A percentile compares a stretch with the other conserved stretches of the same genome.
Conservation (phyloP, 1,140 invertebrate species). For the Gryon sp. region DNA sequence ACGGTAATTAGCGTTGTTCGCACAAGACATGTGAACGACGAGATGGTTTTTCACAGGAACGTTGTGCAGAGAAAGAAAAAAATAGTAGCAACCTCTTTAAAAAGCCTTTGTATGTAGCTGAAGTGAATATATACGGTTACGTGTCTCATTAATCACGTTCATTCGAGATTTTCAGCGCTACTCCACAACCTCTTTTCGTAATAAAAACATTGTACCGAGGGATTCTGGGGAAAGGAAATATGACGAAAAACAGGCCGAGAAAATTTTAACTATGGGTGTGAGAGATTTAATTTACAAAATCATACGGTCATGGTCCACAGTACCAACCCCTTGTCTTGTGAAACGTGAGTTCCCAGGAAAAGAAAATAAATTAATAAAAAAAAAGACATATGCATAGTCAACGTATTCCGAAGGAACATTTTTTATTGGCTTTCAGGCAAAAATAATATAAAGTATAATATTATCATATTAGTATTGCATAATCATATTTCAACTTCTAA, state of each 20-base stretch:
- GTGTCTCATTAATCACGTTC: slow-evolving; percentile 63
- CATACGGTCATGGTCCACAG: slow-evolving; percentile 25
- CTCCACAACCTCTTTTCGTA: slow-evolving; percentile 39
- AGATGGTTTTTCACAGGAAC: slow-evolving; percentile 35
- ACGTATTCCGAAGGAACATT: too few species aligned
- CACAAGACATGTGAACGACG: slow-evolving; percentile 24
- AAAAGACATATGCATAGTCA: too few species aligned
- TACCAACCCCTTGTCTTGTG: neutral
- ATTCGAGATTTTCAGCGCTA: slow-evolving; percentile 51
- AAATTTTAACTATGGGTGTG: slow-evolving; percentile 41
- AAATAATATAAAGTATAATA: too few species aligned
- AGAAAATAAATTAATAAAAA: too few species aligned
- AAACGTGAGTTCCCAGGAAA: too few species aligned
- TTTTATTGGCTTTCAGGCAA: too few species aligned
- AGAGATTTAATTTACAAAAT: slow-evolving; percentile 56
- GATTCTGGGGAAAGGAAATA: slow-evolving; percentile 32
- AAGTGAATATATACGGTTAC: slow-evolving; percentile 59
- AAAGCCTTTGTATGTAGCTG: slow-evolving; percentile 62
- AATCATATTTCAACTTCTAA: too few species aligned
- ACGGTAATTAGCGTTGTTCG: slow-evolving; percentile 49
- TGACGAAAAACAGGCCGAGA: slow-evolving; percentile 31
- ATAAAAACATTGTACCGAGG: slow-evolving; percentile 45
- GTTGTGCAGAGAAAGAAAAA: slow-evolving; percentile 35
- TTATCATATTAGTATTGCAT: too few species aligned
- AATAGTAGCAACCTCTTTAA: slow-evolving; percentile 55